Base-by-base conservation (phyloP, 1,140 invertebrate genomes). In the Caenorhabditis brenneri region DNA sequence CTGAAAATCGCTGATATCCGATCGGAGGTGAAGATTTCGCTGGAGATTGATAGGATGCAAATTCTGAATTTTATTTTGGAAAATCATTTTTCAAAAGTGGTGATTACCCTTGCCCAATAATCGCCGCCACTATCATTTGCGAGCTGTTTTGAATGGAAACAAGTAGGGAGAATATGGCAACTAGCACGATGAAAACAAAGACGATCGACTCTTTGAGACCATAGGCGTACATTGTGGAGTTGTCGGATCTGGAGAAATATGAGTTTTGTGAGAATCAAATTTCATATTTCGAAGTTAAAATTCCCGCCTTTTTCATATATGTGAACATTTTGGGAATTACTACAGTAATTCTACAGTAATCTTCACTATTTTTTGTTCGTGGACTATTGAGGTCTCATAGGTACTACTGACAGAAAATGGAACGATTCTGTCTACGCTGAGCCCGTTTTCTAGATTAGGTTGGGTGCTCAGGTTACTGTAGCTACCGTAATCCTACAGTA, bases 1-100 rank as follows among this genome's bases (percentile, higher is more conserved):
- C 24, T 74, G n/a, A 74, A 74, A 42, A 74, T 42, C 16, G 65
- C 36, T 24, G 65, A 74, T 19, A 74, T 74, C 19, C 65, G 65
- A 12, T 74, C 65, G n/a, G 65, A 74, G 12, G 33, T 74, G 65
- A 74, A 74, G 1, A 74, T 12, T 46, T 74, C 65, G 36, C 33
- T 74, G n/a, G 65, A 74, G 42, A 74, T 74, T 74, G 65, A 74
- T 42, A 74, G 24, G 24, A 74, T 74, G n/a, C 65, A 46, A 16
- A 74, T 42, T 74, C 65, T 74, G 36, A 46, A 22, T 27, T 1
- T 27, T 27, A 22, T 7, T n/a, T 19, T n/a, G n/a, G n/a, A 51
- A 51, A 6, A n/a, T 19, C 19, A 51, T n/a, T 55, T 27, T 55
- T 27, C 15, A 51, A 1, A n/a, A 27, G 10, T 27, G 3, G n/a